Evolutionary conservation across 2,797 vertebrate species (phyloP).

Genomic region (Neopelma chrysocephalum): DNA sequence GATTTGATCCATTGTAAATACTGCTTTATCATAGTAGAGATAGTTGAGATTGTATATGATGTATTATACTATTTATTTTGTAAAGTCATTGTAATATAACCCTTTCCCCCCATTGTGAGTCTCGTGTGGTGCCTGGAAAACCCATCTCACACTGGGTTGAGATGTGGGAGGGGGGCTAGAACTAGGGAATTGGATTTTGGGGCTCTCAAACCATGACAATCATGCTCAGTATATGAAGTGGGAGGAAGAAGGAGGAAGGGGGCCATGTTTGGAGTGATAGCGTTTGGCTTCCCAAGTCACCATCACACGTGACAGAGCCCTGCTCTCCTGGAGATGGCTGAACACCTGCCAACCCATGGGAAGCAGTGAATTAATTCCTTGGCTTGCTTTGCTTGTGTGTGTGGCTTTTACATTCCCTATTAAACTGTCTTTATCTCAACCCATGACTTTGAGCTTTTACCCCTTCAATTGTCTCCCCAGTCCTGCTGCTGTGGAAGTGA

Average conservation of each 20-base stretch:
- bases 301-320: no score
- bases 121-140: no score
- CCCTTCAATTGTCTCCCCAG: neutral
- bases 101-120: no score
- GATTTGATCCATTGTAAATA: no score
- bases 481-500: neutral
- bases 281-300: neutral
- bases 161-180: no score
- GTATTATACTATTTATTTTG: no score
- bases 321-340: neutral
- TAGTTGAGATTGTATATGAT: no score
- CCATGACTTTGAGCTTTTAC: neutral
- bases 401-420: neutral
- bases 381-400: neutral
- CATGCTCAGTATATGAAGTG: neutral
- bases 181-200: no score
- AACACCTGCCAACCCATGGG: fast-evolving
- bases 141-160: no score
- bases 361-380: neutral
- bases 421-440: neutral
- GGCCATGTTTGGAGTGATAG: neutral
- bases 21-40: no score
- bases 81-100: no score
- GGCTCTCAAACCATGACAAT: no score
- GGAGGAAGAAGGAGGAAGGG: neutral